A percentile compares a stretch with the other conserved stretches of the same genome.
Evolutionary conservation across 2,888 invertebrate genomes (phyloP).

Genomic region (Thymelicus lineola): DNA sequence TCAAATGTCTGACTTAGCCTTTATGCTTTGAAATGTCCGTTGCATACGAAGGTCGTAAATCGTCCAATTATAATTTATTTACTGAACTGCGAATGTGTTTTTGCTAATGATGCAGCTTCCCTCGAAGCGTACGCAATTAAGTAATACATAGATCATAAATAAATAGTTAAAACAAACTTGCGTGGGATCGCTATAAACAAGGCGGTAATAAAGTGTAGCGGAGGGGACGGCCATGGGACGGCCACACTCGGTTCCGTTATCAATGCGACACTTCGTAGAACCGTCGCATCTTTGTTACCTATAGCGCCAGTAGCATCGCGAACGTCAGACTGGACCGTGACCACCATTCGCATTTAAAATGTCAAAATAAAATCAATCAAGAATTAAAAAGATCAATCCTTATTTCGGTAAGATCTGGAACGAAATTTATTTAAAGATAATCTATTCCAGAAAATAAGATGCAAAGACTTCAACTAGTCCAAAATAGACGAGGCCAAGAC

Average conservation of each 20-base stretch:
- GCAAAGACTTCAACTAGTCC: too few relatives aligned
- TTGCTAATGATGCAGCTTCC: conserved; percentile 27
- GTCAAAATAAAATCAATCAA: too few relatives aligned
- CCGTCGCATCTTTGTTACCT: conserved; percentile 52
- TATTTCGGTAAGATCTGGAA: too few relatives aligned
- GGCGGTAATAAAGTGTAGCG: conserved; percentile 54
- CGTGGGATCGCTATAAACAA: conserved; percentile 57
- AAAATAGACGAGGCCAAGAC: too few relatives aligned
- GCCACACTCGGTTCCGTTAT: conserved; percentile 49
- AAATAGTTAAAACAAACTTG: conserved; percentile 43
- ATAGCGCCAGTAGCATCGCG: conserved; percentile 37
- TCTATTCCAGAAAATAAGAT: too few relatives aligned
- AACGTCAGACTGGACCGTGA: background rate
- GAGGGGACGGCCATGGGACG: conserved; percentile 34
- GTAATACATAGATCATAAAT: conserved; percentile 32
- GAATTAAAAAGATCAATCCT: too few relatives aligned
- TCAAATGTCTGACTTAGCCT: background rate
- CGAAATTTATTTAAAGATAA: too few relatives aligned
- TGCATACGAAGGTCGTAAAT: background rate
- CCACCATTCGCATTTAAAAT: too few relatives aligned
- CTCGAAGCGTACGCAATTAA: conserved; percentile 29
- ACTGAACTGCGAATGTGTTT: conserved; percentile 12
- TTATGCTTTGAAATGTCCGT: conserved; percentile 10
- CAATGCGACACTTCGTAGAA: conserved; percentile 58
- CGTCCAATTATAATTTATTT: conserved; percentile 19